Conservation (phyloP, 2,113 vertebrate species). For the Benitochromis conjunctus region DNA sequence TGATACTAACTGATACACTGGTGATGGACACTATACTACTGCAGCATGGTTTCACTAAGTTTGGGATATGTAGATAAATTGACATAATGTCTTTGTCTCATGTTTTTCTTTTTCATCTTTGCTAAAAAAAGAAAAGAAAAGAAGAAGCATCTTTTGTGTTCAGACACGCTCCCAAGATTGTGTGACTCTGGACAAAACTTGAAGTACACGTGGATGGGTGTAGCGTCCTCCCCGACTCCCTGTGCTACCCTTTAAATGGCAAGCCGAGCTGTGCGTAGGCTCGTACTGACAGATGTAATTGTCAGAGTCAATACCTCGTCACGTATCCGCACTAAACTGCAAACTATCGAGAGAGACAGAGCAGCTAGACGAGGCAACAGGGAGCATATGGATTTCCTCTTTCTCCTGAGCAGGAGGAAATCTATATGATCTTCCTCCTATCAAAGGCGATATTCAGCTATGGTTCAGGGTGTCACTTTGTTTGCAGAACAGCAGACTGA, state of each 20-base stretch:
- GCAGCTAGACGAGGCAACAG: background rate
- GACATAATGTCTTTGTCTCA: background rate
- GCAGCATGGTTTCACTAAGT: too few relatives aligned
- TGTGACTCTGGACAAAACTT: background rate
- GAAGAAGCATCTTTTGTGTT: background rate
- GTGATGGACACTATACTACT: background rate
- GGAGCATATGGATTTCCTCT: background rate
- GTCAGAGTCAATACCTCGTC: background rate
- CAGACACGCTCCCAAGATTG: background rate
- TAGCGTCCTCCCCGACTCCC: background rate
- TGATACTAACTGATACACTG: background rate
- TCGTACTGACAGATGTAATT: background rate
- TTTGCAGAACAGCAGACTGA: background rate
- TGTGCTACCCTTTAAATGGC: background rate
- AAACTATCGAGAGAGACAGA: background rate
- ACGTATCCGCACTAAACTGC: background rate
- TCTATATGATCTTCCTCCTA: background rate
- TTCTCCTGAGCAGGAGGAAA: background rate
- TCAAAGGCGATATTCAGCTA: background rate
- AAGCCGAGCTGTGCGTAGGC: background rate
- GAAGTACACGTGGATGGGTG: background rate
- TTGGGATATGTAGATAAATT: background rate
- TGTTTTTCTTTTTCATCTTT: background rate
- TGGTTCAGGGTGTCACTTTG: background rate
- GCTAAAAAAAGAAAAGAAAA: background rate